phyloP scores from a whole-genome alignment of 2,797 vertebrate genomes.

The Lithobates pipiens region DNA sequence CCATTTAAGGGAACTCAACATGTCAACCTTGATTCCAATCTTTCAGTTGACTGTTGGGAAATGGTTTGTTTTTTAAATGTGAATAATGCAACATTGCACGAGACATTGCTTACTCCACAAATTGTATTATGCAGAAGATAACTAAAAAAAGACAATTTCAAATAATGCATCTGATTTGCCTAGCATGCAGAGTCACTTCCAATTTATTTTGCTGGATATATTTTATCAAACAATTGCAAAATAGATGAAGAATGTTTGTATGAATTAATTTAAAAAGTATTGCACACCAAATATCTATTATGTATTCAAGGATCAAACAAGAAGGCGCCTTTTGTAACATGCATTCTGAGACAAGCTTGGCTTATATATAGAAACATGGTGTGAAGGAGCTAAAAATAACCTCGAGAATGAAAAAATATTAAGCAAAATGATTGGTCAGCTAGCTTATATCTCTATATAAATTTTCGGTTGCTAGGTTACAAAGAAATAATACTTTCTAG shows the following conservation, averaged over 20 bases:
- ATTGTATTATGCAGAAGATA: slow-evolving; percentile 27
- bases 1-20: slow-evolving; percentile 48
- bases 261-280: neutral
- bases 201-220: slow-evolving; percentile 12
- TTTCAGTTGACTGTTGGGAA: slow-evolving; percentile 29
- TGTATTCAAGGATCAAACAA: neutral
- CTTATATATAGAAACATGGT: neutral
- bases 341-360: neutral
- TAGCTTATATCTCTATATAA: neutral
- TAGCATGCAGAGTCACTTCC: slow-evolving; percentile 14
- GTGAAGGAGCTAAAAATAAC: slow-evolving; percentile 10
- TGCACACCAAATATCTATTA: neutral
- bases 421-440: neutral
- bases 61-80: slow-evolving; percentile 4
- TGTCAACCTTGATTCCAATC: slow-evolving; percentile 35
- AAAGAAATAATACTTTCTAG: neutral
- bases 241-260: neutral
- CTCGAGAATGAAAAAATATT: neutral
- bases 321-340: neutral
- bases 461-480: slow-evolving; percentile 31
- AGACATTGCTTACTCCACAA: slow-evolving; percentile 4
- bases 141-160: slow-evolving; percentile 7
- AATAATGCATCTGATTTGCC: neutral
- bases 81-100: neutral
- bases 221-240: neutral